phyloP scores from a whole-genome alignment of 2,888 invertebrate species.

The Eurytoma californica region DNA sequence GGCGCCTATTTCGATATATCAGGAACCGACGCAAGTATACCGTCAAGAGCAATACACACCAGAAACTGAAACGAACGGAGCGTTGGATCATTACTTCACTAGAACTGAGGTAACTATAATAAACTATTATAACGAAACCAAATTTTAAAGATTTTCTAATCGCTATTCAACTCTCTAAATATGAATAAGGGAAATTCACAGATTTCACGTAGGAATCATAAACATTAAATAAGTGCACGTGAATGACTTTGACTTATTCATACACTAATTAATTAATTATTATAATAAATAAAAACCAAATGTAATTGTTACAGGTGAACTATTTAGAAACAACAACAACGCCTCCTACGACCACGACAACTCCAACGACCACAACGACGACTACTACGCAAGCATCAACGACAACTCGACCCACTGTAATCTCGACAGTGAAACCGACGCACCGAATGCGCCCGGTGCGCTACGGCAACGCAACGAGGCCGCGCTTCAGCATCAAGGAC shows the following conservation, averaged over 20 bases:
- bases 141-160: too few relatives aligned
- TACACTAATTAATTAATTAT: not conserved
- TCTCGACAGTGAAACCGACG: constrained; percentile 58
- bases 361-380: constrained; percentile 56
- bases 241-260: too few relatives aligned
- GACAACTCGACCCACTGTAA: constrained; percentile 34
- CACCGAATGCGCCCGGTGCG: constrained; percentile 68
- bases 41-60: constrained; percentile 51
- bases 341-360: constrained; percentile 53
- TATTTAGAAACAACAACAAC: constrained; percentile 56
- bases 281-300: too few relatives aligned
- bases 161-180: too few relatives aligned
- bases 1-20: constrained; percentile 58
- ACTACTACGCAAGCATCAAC: constrained; percentile 57
- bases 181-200: too few relatives aligned
- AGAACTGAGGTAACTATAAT: constrained; percentile 62
- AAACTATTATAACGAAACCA: not conserved
- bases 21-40: constrained; percentile 56
- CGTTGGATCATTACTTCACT: constrained; percentile 66
- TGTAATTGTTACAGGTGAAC: constrained; percentile 47
- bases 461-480: constrained; percentile 77
- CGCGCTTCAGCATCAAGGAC: constrained; percentile 86
- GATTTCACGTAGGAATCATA: too few relatives aligned
- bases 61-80: constrained; percentile 54
- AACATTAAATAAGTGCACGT: too few relatives aligned